Conservation (phyloP, 1,140 invertebrate genomes). For the Drosophila ficusphila region DNA sequence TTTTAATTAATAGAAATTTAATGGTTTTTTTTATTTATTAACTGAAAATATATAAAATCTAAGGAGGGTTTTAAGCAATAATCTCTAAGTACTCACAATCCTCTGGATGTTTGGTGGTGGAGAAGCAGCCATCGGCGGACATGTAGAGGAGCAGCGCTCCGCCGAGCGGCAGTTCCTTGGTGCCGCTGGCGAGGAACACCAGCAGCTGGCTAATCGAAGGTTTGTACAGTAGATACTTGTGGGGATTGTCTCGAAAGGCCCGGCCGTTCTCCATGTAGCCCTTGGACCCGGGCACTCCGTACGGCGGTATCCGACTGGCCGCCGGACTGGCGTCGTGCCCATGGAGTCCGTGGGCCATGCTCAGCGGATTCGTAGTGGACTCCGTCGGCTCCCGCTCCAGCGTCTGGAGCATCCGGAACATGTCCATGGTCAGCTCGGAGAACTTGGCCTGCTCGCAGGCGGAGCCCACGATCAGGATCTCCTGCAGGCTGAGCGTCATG, state of each 20-base stretch:
- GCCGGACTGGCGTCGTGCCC: conserved; percentile 92
- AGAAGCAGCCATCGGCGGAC: conserved; percentile 96
- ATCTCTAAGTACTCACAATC: conserved; percentile 91
- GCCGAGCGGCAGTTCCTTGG: conserved; percentile 96
- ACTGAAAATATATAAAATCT: neutral
- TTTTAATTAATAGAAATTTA: no score
- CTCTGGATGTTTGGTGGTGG: conserved; percentile 94
- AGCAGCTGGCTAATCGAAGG: conserved; percentile 97
- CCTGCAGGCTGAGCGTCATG: conserved; percentile 95
- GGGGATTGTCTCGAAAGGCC: conserved; percentile 94
- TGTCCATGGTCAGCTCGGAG: conserved; percentile 98
- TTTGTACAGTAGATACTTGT: conserved; percentile 98
- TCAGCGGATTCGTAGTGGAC: conserved; percentile 85
- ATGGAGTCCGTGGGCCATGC: conserved; percentile 85
- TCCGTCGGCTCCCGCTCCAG: conserved; percentile 96
- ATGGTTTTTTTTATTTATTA: no score
- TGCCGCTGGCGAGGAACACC: conserved; percentile 96
- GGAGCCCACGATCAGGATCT: conserved; percentile 97
- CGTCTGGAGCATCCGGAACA: conserved; percentile 98
- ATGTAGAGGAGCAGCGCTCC: conserved; percentile 96
- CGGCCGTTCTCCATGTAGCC: conserved; percentile 90
- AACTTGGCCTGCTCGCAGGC: conserved; percentile 98
- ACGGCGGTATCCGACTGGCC: conserved; percentile 89
- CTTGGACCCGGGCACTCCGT: conserved; percentile 86
- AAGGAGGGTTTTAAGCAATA: no score